phyloP scores from a whole-genome alignment of 1,140 invertebrate species.

The Drosophila santomea region DNA sequence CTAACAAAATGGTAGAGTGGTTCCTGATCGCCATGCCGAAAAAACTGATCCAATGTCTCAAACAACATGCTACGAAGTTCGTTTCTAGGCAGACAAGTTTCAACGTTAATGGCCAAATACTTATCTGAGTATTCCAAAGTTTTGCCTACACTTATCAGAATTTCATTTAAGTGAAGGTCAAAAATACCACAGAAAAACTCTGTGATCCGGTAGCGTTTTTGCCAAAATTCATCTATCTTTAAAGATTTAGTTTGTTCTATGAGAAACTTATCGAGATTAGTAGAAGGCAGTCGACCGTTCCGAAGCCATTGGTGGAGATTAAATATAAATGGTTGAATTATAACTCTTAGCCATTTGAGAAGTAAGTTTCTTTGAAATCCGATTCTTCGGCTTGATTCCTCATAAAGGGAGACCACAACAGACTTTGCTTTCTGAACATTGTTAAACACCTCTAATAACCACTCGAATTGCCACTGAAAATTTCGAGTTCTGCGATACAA shows the following conservation, averaged over 20 bases:
- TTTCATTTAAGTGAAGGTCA: neutral
- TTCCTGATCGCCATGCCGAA: slow-evolving; percentile 11
- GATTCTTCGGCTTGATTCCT: slow-evolving; percentile 8
- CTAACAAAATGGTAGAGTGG: slow-evolving; percentile 5
- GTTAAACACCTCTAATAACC: slow-evolving; percentile 16
- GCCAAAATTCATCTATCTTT: slow-evolving; percentile 11
- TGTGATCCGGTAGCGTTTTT: slow-evolving; percentile 20
- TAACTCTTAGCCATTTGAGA: slow-evolving; percentile 26
- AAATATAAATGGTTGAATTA: slow-evolving; percentile 14
- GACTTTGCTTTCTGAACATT: neutral
- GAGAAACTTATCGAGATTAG: slow-evolving; percentile 15
- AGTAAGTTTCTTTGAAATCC: slow-evolving; percentile 17
- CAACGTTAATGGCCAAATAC: slow-evolving; percentile 10
- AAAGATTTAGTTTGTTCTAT: neutral
- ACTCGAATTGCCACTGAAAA: slow-evolving; percentile 20
- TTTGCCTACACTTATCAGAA: slow-evolving; percentile 32
- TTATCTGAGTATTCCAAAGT: neutral
- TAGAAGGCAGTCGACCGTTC: slow-evolving; percentile 5
- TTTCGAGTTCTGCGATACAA: slow-evolving; percentile 11
- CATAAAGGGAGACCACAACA: slow-evolving; percentile 18
- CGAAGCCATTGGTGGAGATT: slow-evolving; percentile 31
- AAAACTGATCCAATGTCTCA: neutral
- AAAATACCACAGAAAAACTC: slow-evolving; percentile 23
- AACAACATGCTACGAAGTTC: neutral
- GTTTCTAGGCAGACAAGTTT: neutral